A percentile compares a stretch with the other conserved stretches of the same genome.
phyloP scores from a whole-genome alignment of 2,888 invertebrate genomes.

The Brassicogethes aeneus region DNA sequence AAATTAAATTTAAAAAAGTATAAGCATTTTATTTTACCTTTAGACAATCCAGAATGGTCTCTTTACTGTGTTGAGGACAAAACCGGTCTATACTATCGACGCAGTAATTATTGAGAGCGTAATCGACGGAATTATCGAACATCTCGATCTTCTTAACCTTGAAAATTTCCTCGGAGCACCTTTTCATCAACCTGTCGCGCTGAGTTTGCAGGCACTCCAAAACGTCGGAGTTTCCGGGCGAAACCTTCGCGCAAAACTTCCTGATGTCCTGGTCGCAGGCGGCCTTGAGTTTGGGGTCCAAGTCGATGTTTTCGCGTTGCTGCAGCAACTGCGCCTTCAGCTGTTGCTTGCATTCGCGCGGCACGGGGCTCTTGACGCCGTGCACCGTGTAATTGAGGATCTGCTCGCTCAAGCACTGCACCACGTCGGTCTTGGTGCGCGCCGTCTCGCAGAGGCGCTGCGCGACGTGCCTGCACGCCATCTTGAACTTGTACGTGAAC shows the following conservation, averaged over 20 bases:
- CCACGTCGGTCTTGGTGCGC: slow-evolving; percentile 70
- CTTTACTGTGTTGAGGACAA: slow-evolving; percentile 64
- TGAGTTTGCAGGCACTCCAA: slow-evolving; percentile 68
- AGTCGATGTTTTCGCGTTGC: slow-evolving; percentile 79
- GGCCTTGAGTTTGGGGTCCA: slow-evolving; percentile 76
- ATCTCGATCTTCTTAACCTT: slow-evolving; percentile 78
- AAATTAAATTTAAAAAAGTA: too few species aligned
- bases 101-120: slow-evolving; percentile 73
- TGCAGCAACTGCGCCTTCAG: slow-evolving; percentile 85
- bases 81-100: slow-evolving; percentile 78
- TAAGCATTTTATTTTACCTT: slow-evolving; percentile 55
- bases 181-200: slow-evolving; percentile 52
- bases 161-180: slow-evolving; percentile 76
- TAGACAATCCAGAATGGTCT: slow-evolving; percentile 66
- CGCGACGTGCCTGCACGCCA: slow-evolving; percentile 82
- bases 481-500: slow-evolving; percentile 90
- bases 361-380: slow-evolving; percentile 67
- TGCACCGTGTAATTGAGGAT: slow-evolving; percentile 82
- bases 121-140: slow-evolving; percentile 80
- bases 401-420: slow-evolving; percentile 81
- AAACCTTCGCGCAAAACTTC: slow-evolving; percentile 58
- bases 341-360: slow-evolving; percentile 85
- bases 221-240: slow-evolving; percentile 62
- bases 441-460: slow-evolving; percentile 57
- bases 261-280: slow-evolving; percentile 75